A percentile compares a stretch with the other conserved stretches of the same genome.
Conservation (phyloP, 2,888 invertebrate species). For the Serripes groenlandicus region DNA sequence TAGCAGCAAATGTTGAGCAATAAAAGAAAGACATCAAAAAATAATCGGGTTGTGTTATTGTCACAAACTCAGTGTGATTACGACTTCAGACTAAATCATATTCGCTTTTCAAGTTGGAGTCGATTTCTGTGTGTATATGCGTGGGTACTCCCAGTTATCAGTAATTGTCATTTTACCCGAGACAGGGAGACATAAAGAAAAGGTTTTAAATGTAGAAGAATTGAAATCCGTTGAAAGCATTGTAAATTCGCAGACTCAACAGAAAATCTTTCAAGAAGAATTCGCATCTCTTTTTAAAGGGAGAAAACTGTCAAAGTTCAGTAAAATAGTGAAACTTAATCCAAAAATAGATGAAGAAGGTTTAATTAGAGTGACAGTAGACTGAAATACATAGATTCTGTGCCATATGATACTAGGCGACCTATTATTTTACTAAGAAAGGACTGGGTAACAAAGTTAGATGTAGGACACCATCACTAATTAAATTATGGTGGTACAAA, state of each 20-base stretch:
- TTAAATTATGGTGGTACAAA: neutral
- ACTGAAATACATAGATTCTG: conserved; percentile 41
- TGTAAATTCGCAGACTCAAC: conserved; percentile 33
- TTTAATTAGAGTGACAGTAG: conserved; percentile 27
- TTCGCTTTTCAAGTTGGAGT: conserved; percentile 34
- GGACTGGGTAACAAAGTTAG: neutral
- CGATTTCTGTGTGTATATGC: conserved; percentile 12
- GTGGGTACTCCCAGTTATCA: conserved; percentile 34
- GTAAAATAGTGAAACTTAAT: conserved; percentile 43
- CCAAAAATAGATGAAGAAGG: conserved; percentile 43
- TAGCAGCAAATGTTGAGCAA: neutral
- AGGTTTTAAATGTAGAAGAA: conserved; percentile 26
- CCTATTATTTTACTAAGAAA: conserved; percentile 28
- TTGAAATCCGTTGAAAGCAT: conserved; percentile 25
- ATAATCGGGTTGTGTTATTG: too few species aligned
- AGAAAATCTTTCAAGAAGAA: conserved; percentile 17
- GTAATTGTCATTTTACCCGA: conserved; percentile 29
- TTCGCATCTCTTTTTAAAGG: neutral
- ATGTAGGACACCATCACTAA: neutral
- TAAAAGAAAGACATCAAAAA: neutral
- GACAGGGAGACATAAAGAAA: neutral
- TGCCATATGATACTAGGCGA: conserved; percentile 44
- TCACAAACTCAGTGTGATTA: too few species aligned
- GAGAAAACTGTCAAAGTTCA: conserved; percentile 11
- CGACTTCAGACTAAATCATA: conserved; percentile 19